These are phyloP conservation scores for Pharmacophagus antenor DNA, from an alignment of 2,888 invertebrate species.

Conservation along the genomic window DNA sequence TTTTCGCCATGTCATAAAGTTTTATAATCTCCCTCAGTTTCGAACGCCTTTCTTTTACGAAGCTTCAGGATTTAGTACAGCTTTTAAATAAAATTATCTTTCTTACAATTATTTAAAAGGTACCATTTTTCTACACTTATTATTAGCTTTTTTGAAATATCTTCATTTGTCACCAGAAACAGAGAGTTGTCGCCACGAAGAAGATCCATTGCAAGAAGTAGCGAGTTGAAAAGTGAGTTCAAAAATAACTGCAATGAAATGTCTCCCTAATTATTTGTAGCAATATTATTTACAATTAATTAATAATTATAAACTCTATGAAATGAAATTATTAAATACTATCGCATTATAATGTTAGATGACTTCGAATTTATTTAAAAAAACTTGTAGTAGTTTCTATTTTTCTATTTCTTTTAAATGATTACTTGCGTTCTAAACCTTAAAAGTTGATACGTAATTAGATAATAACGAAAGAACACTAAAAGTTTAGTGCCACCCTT, in stretches of 20 bases:
- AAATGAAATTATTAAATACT: neutral
- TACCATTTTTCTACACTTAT: slow-evolving; percentile 35
- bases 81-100: slow-evolving; percentile 17
- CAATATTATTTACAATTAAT: too few species aligned
- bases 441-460: neutral
- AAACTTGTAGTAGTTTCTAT: too few species aligned
- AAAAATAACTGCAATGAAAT: slow-evolving; percentile 8
- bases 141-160: slow-evolving; percentile 65
- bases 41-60: slow-evolving; percentile 14
- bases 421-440: neutral
- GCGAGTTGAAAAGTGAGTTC: slow-evolving; percentile 76
- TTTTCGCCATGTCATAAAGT: slow-evolving; percentile 28
- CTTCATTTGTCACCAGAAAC: slow-evolving; percentile 83
- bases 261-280: neutral
- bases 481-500: neutral
- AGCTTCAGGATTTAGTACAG: slow-evolving; percentile 26
- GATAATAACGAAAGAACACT: neutral
- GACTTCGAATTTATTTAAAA: too few species aligned
- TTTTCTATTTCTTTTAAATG: too few species aligned
- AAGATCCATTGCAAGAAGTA: slow-evolving; percentile 72
- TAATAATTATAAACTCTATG: neutral
- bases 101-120: slow-evolving; percentile 29
- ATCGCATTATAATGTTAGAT: too few species aligned
- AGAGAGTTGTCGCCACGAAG: slow-evolving; percentile 82
- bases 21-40: slow-evolving; percentile 26